Percentiles rank a stretch among this genome's conserved stretches.
phyloP scores from a whole-genome alignment of 2,797 vertebrate genomes.

The Fundulus diaphanus region DNA sequence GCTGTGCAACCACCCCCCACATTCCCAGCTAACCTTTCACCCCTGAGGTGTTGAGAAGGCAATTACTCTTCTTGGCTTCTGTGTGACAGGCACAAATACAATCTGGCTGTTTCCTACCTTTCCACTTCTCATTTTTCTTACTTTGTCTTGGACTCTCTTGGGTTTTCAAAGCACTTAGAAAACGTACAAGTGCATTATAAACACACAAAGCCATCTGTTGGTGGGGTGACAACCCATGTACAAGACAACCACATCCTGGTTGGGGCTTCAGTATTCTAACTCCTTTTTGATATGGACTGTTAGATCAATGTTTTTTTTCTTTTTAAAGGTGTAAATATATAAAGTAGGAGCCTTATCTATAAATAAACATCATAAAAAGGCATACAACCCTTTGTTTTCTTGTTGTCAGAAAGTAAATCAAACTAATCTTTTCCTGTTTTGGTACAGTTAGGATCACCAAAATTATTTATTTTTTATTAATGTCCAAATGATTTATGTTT shows the following conservation, averaged over 20 bases:
- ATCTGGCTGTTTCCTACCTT: slow-evolving; percentile 42
- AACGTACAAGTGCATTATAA: slow-evolving; percentile 40
- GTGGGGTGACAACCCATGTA: slow-evolving; percentile 40
- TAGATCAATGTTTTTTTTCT: background rate
- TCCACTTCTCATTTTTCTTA: slow-evolving; percentile 29
- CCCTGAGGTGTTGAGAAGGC: slow-evolving; percentile 77
- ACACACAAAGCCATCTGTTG: slow-evolving; percentile 34
- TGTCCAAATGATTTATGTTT: background rate
- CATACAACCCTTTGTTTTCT: background rate
- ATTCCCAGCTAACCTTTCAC: slow-evolving; percentile 78
- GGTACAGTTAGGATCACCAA: background rate
- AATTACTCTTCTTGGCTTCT: slow-evolving; percentile 83
- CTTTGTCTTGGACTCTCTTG: slow-evolving; percentile 9
- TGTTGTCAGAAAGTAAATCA: background rate
- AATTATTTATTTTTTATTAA: background rate
- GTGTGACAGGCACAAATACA: slow-evolving; percentile 71
- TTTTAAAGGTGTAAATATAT: background rate
- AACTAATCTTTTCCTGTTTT: background rate
- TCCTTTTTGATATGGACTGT: background rate
- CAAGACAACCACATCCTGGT: slow-evolving; percentile 21
- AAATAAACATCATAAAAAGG: slow-evolving; percentile 20
- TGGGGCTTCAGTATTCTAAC: background rate
- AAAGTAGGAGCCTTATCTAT: slow-evolving; percentile 15
- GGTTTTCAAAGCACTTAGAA: slow-evolving; percentile 32
- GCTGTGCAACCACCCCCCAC: slow-evolving; percentile 70